Evolutionary conservation across 2,888 invertebrate genomes (phyloP), one percentile per base, ranked within the genome.

Genomic region (Micropterix aruncella): DNA sequence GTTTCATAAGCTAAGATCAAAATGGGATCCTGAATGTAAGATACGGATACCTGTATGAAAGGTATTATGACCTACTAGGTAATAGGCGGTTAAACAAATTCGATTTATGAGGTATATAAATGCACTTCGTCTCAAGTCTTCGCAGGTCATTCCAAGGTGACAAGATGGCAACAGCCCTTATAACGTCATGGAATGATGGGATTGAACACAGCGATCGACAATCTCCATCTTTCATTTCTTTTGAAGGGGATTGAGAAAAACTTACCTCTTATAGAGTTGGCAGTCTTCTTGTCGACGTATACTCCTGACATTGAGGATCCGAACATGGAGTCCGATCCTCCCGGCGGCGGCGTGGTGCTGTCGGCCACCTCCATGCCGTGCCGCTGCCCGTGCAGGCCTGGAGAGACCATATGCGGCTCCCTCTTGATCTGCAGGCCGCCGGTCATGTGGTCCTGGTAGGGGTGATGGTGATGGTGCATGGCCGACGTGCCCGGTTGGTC

Each of bases 181-280:
- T n/a, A n/a, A n/a, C n/a, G n/a, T n/a, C n/a, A n/a, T n/a, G n/a
- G n/a, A n/a, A n/a, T n/a, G n/a, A n/a, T n/a, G n/a, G n/a, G n/a
- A n/a, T n/a, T n/a, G n/a, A n/a, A n/a, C n/a, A n/a, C n/a, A n/a
- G n/a, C n/a, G n/a, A n/a, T n/a, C n/a, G n/a, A n/a, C n/a, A n/a
- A n/a, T n/a, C n/a, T n/a, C n/a, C n/a, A n/a, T n/a, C n/a, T n/a
- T n/a, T n/a, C n/a, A n/a, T n/a, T n/a, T n/a, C n/a, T n/a, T n/a
- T n/a, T n/a, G n/a, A 27, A 7, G 27, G 12, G 12, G 27, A 27
- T 27, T 5, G 5, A 27, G 12, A 27, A 27, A 12, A 7, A 27
- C 27, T 27, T 12, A 80, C 80, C 80, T 79, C 79, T 64, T 51
- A 80, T 80, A 42, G 79, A 79, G 58, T 79, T 80, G 44, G 75